phyloP scores from a whole-genome alignment of 2,113 vertebrate species.

The Vidua chalybeata region DNA sequence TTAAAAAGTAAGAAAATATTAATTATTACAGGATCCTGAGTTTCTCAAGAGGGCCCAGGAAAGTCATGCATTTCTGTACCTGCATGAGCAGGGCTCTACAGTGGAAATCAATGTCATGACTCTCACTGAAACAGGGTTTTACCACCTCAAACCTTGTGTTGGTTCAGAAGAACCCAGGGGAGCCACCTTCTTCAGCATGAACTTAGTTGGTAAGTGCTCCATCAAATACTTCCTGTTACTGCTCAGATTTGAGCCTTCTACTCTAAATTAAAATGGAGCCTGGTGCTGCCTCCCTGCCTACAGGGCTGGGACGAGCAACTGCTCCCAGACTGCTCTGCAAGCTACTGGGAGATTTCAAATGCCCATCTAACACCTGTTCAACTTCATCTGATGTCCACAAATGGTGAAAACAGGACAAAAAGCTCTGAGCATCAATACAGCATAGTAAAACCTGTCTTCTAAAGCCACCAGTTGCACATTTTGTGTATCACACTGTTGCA shows the following conservation, averaged over 20 bases:
- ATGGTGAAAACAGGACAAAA: background rate
- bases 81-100: background rate
- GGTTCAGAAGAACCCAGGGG: background rate
- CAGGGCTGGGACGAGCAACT: background rate
- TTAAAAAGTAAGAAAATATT: background rate
- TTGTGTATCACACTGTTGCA: background rate
- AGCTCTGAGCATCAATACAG: background rate
- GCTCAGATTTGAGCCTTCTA: background rate
- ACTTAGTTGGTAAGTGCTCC: background rate
- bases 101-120: background rate
- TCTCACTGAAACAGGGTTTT: background rate
- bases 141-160: background rate
- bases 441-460: background rate
- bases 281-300: background rate
- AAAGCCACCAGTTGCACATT: background rate
- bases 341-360: background rate
- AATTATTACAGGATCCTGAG: background rate
- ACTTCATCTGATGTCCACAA: background rate
- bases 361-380: background rate
- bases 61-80: background rate
- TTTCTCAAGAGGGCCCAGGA: background rate
- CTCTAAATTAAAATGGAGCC: accelerated
- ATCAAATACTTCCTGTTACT: background rate
- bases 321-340: background rate
- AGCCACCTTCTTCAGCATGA: background rate